Base-by-base conservation (phyloP, 2,797 vertebrate genomes). In the Sus cebifrons region DNA sequence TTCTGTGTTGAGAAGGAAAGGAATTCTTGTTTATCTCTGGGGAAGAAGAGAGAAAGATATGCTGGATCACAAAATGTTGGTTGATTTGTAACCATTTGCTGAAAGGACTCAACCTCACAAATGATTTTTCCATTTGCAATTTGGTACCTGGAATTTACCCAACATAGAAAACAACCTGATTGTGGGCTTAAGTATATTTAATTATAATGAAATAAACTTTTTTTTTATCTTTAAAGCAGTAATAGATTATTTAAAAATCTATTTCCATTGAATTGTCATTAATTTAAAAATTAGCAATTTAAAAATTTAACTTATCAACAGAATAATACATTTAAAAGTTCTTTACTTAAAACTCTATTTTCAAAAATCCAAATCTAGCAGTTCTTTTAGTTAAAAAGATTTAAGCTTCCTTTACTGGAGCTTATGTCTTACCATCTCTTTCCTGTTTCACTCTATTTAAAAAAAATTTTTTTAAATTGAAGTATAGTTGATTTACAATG, bases 61-160 rank as follows among this genome's bases (percentile, higher is more conserved):
- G 14, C 27, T 32, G 62, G 25, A 67, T 83, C 78, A 85, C 52
- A 88, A 62, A 94, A 81, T 27, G 3, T 71, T 89, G 25, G 56
- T 58, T 92, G 29, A 79, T 67, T 17, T 2, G 8, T 84, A 92
- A 71, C 3, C 25, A 49, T 36, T 95, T 91, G 18, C 81, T 96
- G 77, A 94, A 94, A 94, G 89, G 36, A 65, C 15, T 81, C 81
- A 86, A 16, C 68, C 20, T 27, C 52, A 67, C 62, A 77, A 88
- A 78, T 83, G 52, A 54, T 87, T 89, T 71, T 91, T 56, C 64
- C 18, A 54, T 67, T 87, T 87, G 44, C 1, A 23, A 10, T 85
- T 81, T 74, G 58, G 32, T 23, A 71, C 16, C 21, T 71, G 62
- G 62, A 68, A 79, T 6, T 9, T 75, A 77, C 17, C 32, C 23